Evolutionary conservation across 2,888 invertebrate species (phyloP), one percentile per base, ranked within the genome.

Genomic region (Idaea dimidiata): DNA sequence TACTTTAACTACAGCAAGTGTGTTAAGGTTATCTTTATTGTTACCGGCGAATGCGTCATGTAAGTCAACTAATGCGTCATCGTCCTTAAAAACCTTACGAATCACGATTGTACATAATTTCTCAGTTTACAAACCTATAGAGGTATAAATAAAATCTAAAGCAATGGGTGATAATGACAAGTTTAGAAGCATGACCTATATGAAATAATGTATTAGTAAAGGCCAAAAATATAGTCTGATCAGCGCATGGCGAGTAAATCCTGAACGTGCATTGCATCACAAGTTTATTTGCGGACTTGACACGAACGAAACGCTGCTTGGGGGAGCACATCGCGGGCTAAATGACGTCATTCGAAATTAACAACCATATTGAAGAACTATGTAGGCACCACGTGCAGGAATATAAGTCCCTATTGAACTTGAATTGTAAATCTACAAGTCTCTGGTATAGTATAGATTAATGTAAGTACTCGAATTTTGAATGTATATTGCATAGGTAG

Each of bases 271-370:
- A 78, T 87, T 85, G 83, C 86, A 85, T 87, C 87, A 87, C 75
- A 72, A 71, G 80, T 84, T 84, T 88, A 88, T 88, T 87, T 87
- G 79, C 73, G 80, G 84, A 82, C 76, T 83, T 82, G 83, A 84
- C 83, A 83, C 77, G 75, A 65, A 69, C 75, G 78, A 80, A 80
- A 80, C 77, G 73, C 73, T 75, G 71, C 72, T 77, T 73, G 68
- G 72, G 66, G 74, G 64, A 60, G 59, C 62, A 62, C 61, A 62
- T 61, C 70, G 68, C 71, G 55, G 69, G 73, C 72, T 64, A 62
- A 63, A 69, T 75, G 70, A 72, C 72, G 70, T 63, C 69, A 70
- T 61, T 58, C 62, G 62, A 65, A 62, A 66, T 56, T 63, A 71
- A 59, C 71, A 67, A 65, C 64, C 62, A 63, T 60, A 61, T 32